Percentiles rank a stretch among this genome's conserved stretches.
These are phyloP conservation scores for Oxyura jamaicensis DNA, from an alignment of 2,113 vertebrate genomes.

Conservation along the genomic window DNA sequence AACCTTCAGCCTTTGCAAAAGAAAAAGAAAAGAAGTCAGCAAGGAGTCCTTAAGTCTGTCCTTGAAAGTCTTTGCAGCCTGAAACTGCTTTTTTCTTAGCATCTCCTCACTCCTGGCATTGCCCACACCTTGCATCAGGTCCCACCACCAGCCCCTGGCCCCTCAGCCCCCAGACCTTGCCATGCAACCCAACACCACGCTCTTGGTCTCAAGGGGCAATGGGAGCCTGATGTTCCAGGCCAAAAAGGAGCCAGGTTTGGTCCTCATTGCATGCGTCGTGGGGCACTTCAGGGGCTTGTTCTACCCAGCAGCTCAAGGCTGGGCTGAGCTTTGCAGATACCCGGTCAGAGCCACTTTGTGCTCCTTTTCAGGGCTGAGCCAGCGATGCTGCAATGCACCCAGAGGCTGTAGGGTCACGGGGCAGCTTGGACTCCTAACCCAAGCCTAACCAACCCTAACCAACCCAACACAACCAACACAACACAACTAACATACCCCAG, in stretches of 20 bases:
- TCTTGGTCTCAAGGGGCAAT: too few relatives aligned
- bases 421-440: too few relatives aligned
- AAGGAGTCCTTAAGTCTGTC: neutral
- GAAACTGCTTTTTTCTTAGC: neutral
- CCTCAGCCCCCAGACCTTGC: rapidly evolving
- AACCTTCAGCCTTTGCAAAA: neutral
- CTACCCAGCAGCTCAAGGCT: rapidly evolving
- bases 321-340: rapidly evolving
- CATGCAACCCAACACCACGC: too few relatives aligned
- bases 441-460: too few relatives aligned
- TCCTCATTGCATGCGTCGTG: rapidly evolving
- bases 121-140: too few relatives aligned
- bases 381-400: neutral
- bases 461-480: too few relatives aligned
- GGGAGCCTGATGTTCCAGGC: neutral
- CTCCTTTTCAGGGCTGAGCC: neutral
- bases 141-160: neutral
- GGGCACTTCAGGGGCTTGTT: rapidly evolving
- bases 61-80: neutral
- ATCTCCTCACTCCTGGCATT: rapidly evolving
- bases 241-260: neutral
- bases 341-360: neutral
- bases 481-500: too few relatives aligned
- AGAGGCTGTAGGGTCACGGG: neutral
- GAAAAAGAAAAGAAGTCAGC: neutral